Base-by-base conservation (phyloP, 2,797 vertebrate species). In the Cryptoblepharus egeriae region DNA sequence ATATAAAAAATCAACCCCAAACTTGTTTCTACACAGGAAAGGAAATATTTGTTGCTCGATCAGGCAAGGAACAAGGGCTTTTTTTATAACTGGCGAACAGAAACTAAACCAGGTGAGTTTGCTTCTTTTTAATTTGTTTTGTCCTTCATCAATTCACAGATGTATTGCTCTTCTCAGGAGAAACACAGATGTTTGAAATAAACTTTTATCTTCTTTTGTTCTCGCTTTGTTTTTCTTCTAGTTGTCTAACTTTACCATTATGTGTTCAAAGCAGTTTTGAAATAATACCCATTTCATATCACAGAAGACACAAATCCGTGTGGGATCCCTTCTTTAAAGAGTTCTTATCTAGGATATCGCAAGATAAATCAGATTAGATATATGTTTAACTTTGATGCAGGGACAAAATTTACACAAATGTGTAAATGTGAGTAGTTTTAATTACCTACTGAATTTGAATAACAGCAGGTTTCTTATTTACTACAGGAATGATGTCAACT, bases 31-130 rank as follows among this genome's bases (percentile, higher is more conserved):
- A 1, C 86, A 13, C 85, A 99, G 98, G 98, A 98, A 86, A 97
- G 98, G 82, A 96, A 94, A 79, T 99, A 97, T 77, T 85, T 98
- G 91, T 86, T 97, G 69, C 94, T 99, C 16, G 92, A 93, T 72
- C 95, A 97, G 94, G 97, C 98, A 70, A 96, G 97, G 90, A 96
- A 93, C 75, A 97, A 95, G 75, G 94, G 95, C 55, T 94, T 98
- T 35, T 94, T 87, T 63, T 90, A 97, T 18, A 96, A 99, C 88
- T 99, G 98, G 98, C 89, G 88, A 67, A 94, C 96, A 28, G 90
- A 87, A 42, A 88, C 93, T 57, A 88, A 20, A 85, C 97, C 98
- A 94, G 97, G 98, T 97, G 80, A 92, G 88, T 55, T 84, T 86
- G 20, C 26, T 16, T 11, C 30, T 73, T 68, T 82, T 78, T 1